Percentiles rank a stretch among this genome's conserved stretches.
These are phyloP conservation scores for Sycophila texana DNA, from an alignment of 2,888 invertebrate genomes.

Conservation along the genomic window DNA sequence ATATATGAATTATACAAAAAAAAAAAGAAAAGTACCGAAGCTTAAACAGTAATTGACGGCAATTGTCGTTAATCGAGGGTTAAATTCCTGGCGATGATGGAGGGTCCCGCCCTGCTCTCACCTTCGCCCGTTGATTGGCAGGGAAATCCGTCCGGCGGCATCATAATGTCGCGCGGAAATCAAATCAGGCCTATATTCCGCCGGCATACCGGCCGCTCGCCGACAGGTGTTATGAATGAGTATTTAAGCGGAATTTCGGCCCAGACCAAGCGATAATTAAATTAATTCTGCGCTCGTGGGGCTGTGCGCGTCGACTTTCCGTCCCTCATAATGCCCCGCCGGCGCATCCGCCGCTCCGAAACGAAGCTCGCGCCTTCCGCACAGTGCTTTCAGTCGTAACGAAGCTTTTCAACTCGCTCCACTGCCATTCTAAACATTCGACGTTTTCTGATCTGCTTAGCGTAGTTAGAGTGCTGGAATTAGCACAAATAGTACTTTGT, in stretches of 20 bases:
- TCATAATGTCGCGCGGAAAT: conserved; percentile 49
- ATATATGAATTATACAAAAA: too few species aligned
- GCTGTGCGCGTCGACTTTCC: not conserved
- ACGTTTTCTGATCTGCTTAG: not conserved
- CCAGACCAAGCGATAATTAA: conserved; percentile 73
- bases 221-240: conserved; percentile 73
- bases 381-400: conserved; percentile 22
- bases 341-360: too few species aligned
- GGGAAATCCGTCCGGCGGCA: conserved; percentile 5
- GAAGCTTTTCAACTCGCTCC: conserved; percentile 31
- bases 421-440: not conserved
- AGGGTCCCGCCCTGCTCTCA: not conserved
- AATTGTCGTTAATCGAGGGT: conserved; percentile 29
- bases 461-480: too few species aligned
- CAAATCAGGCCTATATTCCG: conserved; percentile 53
- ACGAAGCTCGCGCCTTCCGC: not conserved
- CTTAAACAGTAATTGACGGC: conserved; percentile 4
- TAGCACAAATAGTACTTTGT: too few species aligned
- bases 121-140: conserved; percentile 14
- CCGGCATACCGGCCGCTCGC: conserved; percentile 38
- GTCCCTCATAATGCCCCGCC: too few species aligned
- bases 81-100: conserved; percentile 22
- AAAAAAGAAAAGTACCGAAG: conserved; percentile 11
- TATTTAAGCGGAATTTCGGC: conserved; percentile 69
- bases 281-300: conserved; percentile 67